These are phyloP conservation scores for Perizoma flavofasciatum DNA, from an alignment of 2,888 invertebrate species.

Conservation along the genomic window DNA sequence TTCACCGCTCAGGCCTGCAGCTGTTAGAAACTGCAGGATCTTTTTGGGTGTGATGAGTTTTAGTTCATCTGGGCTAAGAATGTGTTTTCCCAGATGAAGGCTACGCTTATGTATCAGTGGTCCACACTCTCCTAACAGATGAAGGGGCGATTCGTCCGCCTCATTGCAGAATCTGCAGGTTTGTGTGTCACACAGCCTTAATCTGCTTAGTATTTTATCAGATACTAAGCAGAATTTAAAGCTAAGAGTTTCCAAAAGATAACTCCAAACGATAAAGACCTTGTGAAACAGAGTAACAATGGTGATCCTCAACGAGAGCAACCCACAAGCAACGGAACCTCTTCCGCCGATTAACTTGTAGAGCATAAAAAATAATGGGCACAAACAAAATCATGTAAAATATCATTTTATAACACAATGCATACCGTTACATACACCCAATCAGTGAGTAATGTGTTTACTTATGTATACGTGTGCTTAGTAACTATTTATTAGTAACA, in stretches of 20 bases:
- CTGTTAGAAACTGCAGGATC: too few species aligned
- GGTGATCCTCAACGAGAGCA: slow-evolving; percentile 56
- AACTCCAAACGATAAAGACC: slow-evolving; percentile 51
- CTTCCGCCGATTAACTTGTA: slow-evolving; percentile 69
- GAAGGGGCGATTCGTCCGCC: too few species aligned
- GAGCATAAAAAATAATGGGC: slow-evolving; percentile 64
- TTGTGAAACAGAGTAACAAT: slow-evolving; percentile 58
- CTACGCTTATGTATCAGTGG: too few species aligned
- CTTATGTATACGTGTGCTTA: slow-evolving; percentile 43
- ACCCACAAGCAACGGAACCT: slow-evolving; percentile 71
- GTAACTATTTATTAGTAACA: slow-evolving; percentile 57
- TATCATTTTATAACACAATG: slow-evolving; percentile 53
- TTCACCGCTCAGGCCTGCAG: too few species aligned
- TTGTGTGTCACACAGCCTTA: too few species aligned
- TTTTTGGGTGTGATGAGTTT: too few species aligned
- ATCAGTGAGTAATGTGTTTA: slow-evolving; percentile 55
- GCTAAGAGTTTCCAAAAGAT: slow-evolving; percentile 44
- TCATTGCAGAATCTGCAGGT: too few species aligned
- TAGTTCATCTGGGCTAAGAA: too few species aligned
- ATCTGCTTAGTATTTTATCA: too few species aligned
- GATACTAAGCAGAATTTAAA: slow-evolving; percentile 33
- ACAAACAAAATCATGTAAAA: slow-evolving; percentile 63
- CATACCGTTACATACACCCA: slow-evolving; percentile 55
- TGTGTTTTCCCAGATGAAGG: too few species aligned
- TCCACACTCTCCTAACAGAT: too few species aligned